Evolutionary conservation across 2,888 invertebrate species (phyloP), one percentile per base, ranked within the genome.

Genomic region (Gnatocerus cornutus): DNA sequence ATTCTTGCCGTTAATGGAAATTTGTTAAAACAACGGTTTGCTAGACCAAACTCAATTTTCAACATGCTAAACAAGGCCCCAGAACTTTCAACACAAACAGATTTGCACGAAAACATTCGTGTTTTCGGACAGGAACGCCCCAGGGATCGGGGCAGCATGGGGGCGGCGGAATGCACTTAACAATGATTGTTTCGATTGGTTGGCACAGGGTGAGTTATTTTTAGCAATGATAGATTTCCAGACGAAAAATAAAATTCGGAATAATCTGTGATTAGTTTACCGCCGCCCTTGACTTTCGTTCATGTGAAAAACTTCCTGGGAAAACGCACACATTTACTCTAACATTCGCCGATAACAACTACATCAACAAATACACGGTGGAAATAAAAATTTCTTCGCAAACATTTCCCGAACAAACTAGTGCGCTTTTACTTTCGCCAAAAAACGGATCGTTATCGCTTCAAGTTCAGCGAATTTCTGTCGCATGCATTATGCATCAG

Each of bases 1-100:
- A 59, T 59, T 59, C 59, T 46, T 30, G n/a, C 46, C 46, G 59
- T 59, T 59, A 59, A 59, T 59, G 59, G 59, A 59, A 59, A 59
- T 59, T 59, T 45, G 59, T 30, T 45, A 59, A 59, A 59, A 59
- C 59, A 59, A 59, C 46, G 59, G 46, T 16, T 33, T 33, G 59
- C 59, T 46, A 59, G 59, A 59, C 46, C 45, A 59, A 46, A 59
- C 59, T 59, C 46, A 59, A 59, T 59, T 59, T 59, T 59, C 33
- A 30, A 46, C 59, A 59, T 46, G 59, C 59, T 46, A 59, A 59
- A 59, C 59, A 59, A 46, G 59, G 43, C 56, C 56, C 27, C 43
- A 21, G 56, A 56, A 56, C 43, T 56, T 56, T 56, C 12, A 43
- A 56, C 56, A 56, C 56, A 56, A 41, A 56, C 41, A 55, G 56